Conservation (phyloP, 2,797 vertebrate species). For the Falco berigora region DNA sequence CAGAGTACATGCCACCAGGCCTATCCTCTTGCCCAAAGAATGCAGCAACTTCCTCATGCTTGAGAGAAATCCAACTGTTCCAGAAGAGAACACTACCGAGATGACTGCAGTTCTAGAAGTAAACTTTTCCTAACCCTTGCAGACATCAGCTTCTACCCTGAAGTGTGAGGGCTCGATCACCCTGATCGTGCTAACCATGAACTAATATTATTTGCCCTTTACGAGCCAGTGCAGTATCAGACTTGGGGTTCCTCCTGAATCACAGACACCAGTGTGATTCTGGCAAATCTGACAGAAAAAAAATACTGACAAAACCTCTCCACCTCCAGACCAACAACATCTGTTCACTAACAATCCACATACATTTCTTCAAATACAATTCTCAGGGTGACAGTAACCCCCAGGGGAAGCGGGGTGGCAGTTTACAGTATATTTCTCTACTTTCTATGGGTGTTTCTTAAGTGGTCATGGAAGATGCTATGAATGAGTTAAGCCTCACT, state of each 20-base stretch:
- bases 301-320: neutral
- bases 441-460: neutral
- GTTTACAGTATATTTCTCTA: neutral
- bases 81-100: neutral
- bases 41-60: neutral
- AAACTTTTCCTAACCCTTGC: neutral
- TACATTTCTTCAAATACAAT: neutral
- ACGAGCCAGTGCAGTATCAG: neutral
- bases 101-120: neutral
- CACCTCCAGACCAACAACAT: neutral
- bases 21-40: neutral
- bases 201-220: neutral
- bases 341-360: neutral
- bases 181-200: fast-evolving
- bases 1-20: fast-evolving
- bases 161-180: neutral
- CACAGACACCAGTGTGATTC: neutral
- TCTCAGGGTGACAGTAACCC: neutral
- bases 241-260: neutral
- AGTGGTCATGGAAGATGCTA: neutral
- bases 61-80: neutral
- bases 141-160: neutral
- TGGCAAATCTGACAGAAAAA: no score
- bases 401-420: fast-evolving
- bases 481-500: neutral